These are phyloP conservation scores for Aspiorhynchus laticeps DNA, from an alignment of 2,113 vertebrate species.

Conservation along the genomic window DNA sequence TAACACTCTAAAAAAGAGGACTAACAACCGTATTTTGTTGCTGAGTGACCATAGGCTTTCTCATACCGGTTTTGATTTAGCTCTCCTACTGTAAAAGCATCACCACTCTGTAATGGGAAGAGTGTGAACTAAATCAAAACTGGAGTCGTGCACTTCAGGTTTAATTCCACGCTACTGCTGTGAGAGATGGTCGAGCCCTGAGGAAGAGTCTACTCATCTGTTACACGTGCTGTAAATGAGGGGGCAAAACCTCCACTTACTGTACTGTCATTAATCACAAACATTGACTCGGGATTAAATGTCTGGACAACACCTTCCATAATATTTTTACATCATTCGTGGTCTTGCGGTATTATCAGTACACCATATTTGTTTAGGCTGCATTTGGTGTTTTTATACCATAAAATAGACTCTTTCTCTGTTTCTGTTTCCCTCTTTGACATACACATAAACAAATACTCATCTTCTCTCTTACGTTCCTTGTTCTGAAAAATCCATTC, in stretches of 20 bases:
- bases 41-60: not conserved
- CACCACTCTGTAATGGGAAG: constrained; percentile 19
- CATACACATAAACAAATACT: constrained; percentile 37
- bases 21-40: not conserved
- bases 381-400: not conserved
- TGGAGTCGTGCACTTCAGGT: constrained; percentile 32
- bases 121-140: constrained; percentile 46
- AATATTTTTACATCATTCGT: not conserved
- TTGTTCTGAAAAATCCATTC: constrained; percentile 61
- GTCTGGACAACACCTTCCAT: not conserved
- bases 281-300: not conserved
- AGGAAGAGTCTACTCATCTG: constrained; percentile 39
- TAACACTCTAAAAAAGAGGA: not conserved
- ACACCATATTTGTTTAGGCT: not conserved
- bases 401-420: not conserved
- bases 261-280: constrained; percentile 27
- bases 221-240: constrained; percentile 38
- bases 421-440: constrained; percentile 12
- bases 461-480: constrained; percentile 46
- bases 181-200: constrained; percentile 39
- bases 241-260: constrained; percentile 29
- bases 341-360: not conserved
- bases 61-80: not conserved
- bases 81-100: constrained; percentile 6
- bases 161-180: constrained; percentile 46